phyloP scores from a whole-genome alignment of 2,797 vertebrate species.

The Borostomias antarcticus region DNA sequence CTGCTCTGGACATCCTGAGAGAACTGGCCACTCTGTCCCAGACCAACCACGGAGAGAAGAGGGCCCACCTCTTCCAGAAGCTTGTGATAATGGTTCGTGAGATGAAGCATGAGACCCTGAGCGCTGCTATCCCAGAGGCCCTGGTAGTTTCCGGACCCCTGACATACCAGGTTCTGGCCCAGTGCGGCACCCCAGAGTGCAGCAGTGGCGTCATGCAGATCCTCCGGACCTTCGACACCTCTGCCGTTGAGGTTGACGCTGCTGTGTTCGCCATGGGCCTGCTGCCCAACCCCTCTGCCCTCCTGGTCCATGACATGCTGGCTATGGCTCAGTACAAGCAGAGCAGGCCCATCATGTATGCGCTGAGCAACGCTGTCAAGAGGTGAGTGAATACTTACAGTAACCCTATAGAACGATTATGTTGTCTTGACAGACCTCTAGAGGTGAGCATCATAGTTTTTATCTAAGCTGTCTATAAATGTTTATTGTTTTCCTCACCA shows the following conservation, averaged over 20 bases:
- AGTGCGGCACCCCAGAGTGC: constrained; percentile 93
- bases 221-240: constrained; percentile 75
- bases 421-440: neutral
- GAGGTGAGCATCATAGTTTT: neutral
- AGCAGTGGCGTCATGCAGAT: constrained; percentile 85
- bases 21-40: constrained; percentile 79
- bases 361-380: constrained; percentile 87
- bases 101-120: constrained; percentile 78
- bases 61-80: constrained; percentile 84
- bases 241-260: constrained; percentile 78
- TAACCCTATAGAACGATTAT: neutral
- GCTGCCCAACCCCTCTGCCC: constrained; percentile 81
- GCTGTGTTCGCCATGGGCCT: constrained; percentile 86
- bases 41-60: constrained; percentile 78
- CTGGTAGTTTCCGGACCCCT: constrained; percentile 76
- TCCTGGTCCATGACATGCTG: constrained; percentile 85
- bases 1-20: constrained; percentile 76
- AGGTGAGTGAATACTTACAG: constrained; percentile 71
- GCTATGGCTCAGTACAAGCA: constrained; percentile 83
- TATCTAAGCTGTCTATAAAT: too few relatives aligned
- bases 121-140: constrained; percentile 78
- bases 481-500: constrained; percentile 35
- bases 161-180: constrained; percentile 86
- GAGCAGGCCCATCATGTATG: constrained; percentile 88
- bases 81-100: constrained; percentile 84